Evolutionary conservation across 2,797 vertebrate species (phyloP), one percentile per base, ranked within the genome.

Genomic region (Halcyon smyrnensis): DNA sequence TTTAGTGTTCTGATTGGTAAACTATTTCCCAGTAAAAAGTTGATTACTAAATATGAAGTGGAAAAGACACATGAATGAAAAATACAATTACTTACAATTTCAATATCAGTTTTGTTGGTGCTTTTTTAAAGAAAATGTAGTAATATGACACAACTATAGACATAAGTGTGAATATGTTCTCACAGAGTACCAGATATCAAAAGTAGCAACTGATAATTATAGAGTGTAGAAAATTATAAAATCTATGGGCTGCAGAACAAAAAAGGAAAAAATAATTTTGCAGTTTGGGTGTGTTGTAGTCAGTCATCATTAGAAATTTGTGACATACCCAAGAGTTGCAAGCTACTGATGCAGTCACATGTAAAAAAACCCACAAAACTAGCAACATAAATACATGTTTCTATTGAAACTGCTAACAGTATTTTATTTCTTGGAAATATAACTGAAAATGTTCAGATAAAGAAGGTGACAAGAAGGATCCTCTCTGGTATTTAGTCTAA

Each of bases 121-220:
- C 28, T 51, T 24, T 25, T 51, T 51, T 51, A 9, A 51, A 51
- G 27, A 87, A 89, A 73, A 54, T 54, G n/a, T 59, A 82, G 41
- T 87, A 68, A 74, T 93, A 84, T 41, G 74, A 32, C 41, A 32
- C 41, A 92, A n/a, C 50, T 80, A 27, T 60, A 81, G 54, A 84
- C 43, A 51, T 83, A 95, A 93, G 56, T 68, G 67, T 67, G 51
- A 96, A 79, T 93, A 90, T 94, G 57, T 36, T 78, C 79, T 84
- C 92, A 87, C 20, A n/a, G 14, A 54, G 12, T 19, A 65, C 62
- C 27, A 15, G 41, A 18, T 63, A 89, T 51, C 74, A 90, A 71
- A 95, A 69, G 20, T 27, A 94, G 64, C 95, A 94, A 95, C 91
- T 91, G 75, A 59, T 95, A 86, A 56, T 36, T 95, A 83, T 87